These are phyloP conservation scores for Pristionchus maxplancki DNA, from an alignment of 2,888 invertebrate genomes.

Conservation along the genomic window DNA sequence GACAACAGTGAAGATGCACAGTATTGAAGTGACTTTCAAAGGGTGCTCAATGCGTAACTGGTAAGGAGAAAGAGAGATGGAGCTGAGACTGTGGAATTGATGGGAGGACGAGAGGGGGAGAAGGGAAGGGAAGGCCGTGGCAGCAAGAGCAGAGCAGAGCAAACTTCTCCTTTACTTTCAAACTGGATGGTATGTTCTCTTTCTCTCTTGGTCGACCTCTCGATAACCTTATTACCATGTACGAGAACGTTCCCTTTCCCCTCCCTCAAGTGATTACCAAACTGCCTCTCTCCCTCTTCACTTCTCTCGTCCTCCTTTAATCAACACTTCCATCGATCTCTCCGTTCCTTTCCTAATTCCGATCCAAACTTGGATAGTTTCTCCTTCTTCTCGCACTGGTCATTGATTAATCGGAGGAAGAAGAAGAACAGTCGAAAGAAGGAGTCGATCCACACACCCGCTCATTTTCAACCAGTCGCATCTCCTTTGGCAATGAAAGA, in stretches of 20 bases:
- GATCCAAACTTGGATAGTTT: slow-evolving; percentile 38
- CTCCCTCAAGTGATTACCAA: slow-evolving; percentile 30
- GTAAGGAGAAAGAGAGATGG: slow-evolving; percentile 17
- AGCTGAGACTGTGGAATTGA: slow-evolving; percentile 7
- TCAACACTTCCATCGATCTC: slow-evolving; percentile 51
- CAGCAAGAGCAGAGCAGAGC: slow-evolving; percentile 3
- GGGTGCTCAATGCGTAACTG: slow-evolving; percentile 32
- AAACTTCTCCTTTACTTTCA: slow-evolving; percentile 34
- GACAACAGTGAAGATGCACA: not conserved
- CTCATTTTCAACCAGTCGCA: slow-evolving; percentile 11
- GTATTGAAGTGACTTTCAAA: slow-evolving; percentile 22
- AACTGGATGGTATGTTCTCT: slow-evolving; percentile 4
- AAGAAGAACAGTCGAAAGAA: not conserved
- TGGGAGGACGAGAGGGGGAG: slow-evolving; percentile 10
- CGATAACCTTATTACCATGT: slow-evolving; percentile 42
- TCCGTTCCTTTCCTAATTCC: not conserved
- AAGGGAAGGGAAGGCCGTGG: not conserved
- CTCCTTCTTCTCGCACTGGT: not conserved
- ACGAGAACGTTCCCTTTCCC: not conserved
- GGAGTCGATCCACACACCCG: not conserved
- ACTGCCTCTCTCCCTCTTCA: not conserved
- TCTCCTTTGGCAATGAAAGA: not conserved
- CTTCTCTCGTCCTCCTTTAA: slow-evolving; percentile 49
- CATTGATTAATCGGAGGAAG: slow-evolving; percentile 11
- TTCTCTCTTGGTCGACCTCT: slow-evolving; percentile 23